phyloP scores from a whole-genome alignment of 2,797 vertebrate genomes.

The Lacerta agilis region DNA sequence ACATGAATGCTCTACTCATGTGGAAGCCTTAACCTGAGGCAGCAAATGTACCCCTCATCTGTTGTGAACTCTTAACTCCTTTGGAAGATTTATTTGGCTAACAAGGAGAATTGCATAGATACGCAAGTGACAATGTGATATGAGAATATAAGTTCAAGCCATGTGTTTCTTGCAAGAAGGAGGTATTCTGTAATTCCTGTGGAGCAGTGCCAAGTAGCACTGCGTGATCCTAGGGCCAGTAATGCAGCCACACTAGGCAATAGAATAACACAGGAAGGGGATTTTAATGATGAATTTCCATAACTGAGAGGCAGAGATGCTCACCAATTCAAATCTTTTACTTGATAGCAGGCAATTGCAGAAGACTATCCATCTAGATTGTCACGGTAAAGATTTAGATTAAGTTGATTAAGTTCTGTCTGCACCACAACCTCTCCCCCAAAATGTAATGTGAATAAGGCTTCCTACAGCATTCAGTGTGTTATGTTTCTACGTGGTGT shows the following conservation, averaged over 20 bases:
- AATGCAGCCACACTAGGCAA: too few species aligned
- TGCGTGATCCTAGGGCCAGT: too few species aligned
- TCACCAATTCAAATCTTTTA: not conserved
- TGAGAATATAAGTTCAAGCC: not conserved
- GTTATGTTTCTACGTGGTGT: conserved; percentile 5
- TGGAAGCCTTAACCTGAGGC: not conserved
- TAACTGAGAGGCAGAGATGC: not conserved
- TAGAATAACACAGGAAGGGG: not conserved
- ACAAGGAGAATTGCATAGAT: not conserved
- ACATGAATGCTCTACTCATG: not conserved
- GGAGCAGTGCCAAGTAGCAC: too few species aligned
- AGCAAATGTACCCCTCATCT: too few species aligned
- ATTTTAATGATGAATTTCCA: not conserved
- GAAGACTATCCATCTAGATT: not conserved
- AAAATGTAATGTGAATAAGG: not conserved
- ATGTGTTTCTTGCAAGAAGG: too few species aligned
- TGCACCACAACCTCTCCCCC: not conserved
- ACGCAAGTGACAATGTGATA: not conserved
- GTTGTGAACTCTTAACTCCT: too few species aligned
- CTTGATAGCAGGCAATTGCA: not conserved
- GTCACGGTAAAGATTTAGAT: not conserved
- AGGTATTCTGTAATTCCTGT: too few species aligned
- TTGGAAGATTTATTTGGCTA: not conserved
- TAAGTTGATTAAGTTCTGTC: not conserved
- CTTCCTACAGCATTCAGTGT: not conserved